Conservation (phyloP, 2,888 invertebrate species). For the Hedya salicella region DNA sequence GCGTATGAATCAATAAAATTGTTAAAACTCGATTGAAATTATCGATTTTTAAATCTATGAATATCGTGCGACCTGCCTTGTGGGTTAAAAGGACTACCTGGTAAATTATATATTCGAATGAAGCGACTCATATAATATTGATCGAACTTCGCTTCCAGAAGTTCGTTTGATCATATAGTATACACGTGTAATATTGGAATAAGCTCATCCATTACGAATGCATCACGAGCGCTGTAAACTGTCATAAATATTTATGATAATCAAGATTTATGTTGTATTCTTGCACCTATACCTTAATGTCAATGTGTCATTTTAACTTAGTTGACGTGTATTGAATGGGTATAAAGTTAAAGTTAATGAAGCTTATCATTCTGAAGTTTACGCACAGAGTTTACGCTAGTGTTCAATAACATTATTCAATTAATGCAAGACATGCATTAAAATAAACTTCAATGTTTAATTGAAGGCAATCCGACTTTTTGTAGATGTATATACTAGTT, state of each 20-base stretch:
- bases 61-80: too few species aligned
- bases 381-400: not conserved
- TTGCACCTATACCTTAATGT: not conserved
- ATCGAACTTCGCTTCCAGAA: too few species aligned
- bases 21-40: too few species aligned
- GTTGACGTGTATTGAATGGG: not conserved
- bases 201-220: not conserved
- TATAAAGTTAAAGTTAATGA: not conserved
- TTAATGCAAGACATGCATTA: not conserved
- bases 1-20: too few species aligned
- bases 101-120: too few species aligned
- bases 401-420: constrained; percentile 6
- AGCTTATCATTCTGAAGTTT: not conserved
- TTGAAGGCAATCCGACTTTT: constrained; percentile 1
- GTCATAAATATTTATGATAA: not conserved
- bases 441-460: constrained; percentile 6
- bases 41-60: too few species aligned
- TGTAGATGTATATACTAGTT: not conserved
- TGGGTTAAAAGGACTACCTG: too few species aligned
- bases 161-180: too few species aligned
- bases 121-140: too few species aligned
- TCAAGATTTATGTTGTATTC: not conserved
- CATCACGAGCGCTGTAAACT: not conserved
- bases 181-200: not conserved
- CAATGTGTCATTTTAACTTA: constrained; percentile 9